Conservation (phyloP, 2,113 vertebrate genomes). For the cat (Felis catus) region F.catus_Fca126_mat1.0 CM031414.1:132750001-132750500, state of each 20-base stretch:
- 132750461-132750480: background rate
- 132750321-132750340: no score
- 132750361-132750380: background rate
- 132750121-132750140: conserved; percentile 68
- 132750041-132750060: conserved; percentile 93
- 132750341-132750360: no score
- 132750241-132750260: fast-evolving
- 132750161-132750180: fast-evolving
- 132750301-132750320: no score
- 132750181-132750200: no score
- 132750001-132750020: conserved; percentile 94
- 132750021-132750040: conserved; percentile 93
- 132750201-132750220: no score
- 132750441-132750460: background rate
- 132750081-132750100: conserved; percentile 94
- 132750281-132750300: fast-evolving
- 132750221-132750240: fast-evolving
- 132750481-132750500: background rate
- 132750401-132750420: no score
- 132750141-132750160: background rate
- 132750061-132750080: conserved; percentile 92
- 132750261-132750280: fast-evolving
- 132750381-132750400: no score
- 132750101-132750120: conserved; percentile 84
- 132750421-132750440: no score